These are phyloP conservation scores for Danaus chrysippus DNA, from an alignment of 2,888 invertebrate species.

Conservation along the genomic window DNA sequence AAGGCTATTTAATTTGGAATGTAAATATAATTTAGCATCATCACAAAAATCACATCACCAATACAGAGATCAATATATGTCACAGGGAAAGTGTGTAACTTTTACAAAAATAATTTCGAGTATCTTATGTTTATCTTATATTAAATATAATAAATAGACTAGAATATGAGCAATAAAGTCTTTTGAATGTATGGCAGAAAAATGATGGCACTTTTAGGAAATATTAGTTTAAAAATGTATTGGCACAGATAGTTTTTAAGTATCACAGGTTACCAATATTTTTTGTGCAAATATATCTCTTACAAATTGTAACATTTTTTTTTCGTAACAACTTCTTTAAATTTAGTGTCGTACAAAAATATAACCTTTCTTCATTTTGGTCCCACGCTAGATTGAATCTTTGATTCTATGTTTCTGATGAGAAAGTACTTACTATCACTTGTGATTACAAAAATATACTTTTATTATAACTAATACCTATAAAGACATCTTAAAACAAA, in stretches of 20 bases:
- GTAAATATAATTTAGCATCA: conserved; percentile 23
- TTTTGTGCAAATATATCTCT: conserved; percentile 42
- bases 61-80: conserved; percentile 31
- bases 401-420: conserved; percentile 37
- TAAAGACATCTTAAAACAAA: conserved; percentile 33
- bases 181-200: conserved; percentile 64
- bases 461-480: conserved; percentile 30
- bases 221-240: conserved; percentile 25
- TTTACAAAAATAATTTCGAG: conserved; percentile 11
- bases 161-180: conserved; percentile 76
- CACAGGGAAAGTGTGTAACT: conserved; percentile 17
- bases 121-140: conserved; percentile 29
- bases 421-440: conserved; percentile 32
- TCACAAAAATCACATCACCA: conserved; percentile 13
- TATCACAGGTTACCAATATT: conserved; percentile 64
- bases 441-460: conserved; percentile 35
- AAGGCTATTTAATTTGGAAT: conserved; percentile 26
- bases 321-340: conserved; percentile 8
- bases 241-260: conserved; percentile 54
- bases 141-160: conserved; percentile 63
- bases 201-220: conserved; percentile 55
- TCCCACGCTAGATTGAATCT: conserved; percentile 45
- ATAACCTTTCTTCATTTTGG: conserved; percentile 38
- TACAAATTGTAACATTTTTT: conserved; percentile 9
- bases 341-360: conserved; percentile 18